Conservation (phyloP, 1,140 invertebrate genomes). For the Drosophila biarmipes region DNA sequence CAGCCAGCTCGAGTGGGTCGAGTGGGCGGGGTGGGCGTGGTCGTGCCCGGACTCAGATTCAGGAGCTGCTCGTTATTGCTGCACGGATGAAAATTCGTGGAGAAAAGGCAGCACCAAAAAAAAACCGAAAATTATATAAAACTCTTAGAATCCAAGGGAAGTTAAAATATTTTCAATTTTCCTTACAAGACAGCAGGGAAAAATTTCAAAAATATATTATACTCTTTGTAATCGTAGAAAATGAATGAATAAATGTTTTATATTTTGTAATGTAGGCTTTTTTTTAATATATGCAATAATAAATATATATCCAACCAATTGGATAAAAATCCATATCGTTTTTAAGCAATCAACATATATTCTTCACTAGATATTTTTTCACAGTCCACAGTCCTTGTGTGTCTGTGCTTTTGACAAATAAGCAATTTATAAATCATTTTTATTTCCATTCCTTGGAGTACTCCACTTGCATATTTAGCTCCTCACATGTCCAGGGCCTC, state of each 20-base stretch:
- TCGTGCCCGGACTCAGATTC: conserved; percentile 2
- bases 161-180: no score
- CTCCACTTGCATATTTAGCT: conserved; percentile 4
- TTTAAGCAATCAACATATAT: no score
- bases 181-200: no score
- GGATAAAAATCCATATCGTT: no score
- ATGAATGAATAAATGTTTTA: no score
- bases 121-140: no score
- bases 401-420: conserved; percentile 39
- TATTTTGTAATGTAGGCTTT: no score
- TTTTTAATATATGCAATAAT: no score
- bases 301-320: no score
- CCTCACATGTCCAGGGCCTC: conserved; percentile 2
- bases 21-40: conserved; percentile 6
- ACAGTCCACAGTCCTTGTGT: conserved; percentile 19
- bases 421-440: conserved; percentile 47
- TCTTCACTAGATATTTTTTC: neutral
- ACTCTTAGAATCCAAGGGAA: no score
- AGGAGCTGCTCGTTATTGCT: conserved; percentile 9
- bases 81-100: conserved; percentile 2
- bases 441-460: conserved; percentile 23
- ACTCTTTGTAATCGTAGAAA: no score
- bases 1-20: conserved; percentile 5
- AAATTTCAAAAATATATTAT: no score
- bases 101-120: neutral